phyloP scores from a whole-genome alignment of 2,888 invertebrate species.

The Noctua fimbriata region DNA sequence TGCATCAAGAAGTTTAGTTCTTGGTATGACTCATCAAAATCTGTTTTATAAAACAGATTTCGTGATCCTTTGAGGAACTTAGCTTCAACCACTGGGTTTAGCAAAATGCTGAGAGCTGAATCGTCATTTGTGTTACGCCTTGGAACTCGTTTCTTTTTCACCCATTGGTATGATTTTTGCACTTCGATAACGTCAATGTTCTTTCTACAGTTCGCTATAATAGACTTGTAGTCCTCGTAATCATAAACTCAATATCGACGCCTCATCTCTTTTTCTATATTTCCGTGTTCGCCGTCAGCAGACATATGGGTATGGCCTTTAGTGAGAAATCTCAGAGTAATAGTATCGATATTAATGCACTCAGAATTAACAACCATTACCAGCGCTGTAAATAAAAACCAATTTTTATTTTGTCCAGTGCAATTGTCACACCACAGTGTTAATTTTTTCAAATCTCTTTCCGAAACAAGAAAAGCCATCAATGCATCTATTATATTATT shows the following conservation, averaged over 20 bases:
- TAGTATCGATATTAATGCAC: too few relatives aligned
- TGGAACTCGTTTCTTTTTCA: conserved; percentile 40
- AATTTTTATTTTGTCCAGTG: conserved; percentile 50
- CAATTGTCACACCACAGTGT: conserved; percentile 28
- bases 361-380: conserved; percentile 27
- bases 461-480: too few relatives aligned
- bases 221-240: conserved; percentile 28
- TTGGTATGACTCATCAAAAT: conserved; percentile 28
- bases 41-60: conserved; percentile 32
- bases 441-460: too few relatives aligned
- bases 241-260: conserved; percentile 13
- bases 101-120: conserved; percentile 34
- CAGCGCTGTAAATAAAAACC: conserved; percentile 39
- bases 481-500: too few relatives aligned
- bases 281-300: conserved; percentile 49
- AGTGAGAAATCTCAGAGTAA: background rate
- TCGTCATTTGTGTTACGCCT: conserved; percentile 36
- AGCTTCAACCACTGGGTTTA: conserved; percentile 45
- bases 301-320: conserved; percentile 51
- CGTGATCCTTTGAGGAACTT: conserved; percentile 43
- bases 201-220: conserved; percentile 6
- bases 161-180: conserved; percentile 32
- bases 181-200: conserved; percentile 14
- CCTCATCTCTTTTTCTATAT: conserved; percentile 35
- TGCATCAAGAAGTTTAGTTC: conserved; percentile 17